Percentiles rank a stretch among this genome's conserved stretches.
These are phyloP conservation scores for Syngnathus floridae DNA, from an alignment of 2,113 vertebrate genomes.

Conservation along the genomic window DNA sequence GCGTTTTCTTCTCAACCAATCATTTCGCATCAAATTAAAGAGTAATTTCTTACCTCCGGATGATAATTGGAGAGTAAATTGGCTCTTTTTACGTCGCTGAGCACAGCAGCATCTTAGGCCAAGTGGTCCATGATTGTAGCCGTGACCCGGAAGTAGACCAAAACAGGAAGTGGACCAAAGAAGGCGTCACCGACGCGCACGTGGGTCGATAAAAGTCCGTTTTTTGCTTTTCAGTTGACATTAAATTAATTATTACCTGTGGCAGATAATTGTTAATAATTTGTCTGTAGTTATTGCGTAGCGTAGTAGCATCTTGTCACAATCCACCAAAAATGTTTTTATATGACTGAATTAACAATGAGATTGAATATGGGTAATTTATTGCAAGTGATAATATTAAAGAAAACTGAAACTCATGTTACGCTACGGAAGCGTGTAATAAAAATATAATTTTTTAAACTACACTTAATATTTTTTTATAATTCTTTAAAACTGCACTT, in stretches of 20 bases:
- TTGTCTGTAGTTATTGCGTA: too few species aligned
- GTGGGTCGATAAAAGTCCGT: background rate
- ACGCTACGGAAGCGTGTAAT: too few species aligned
- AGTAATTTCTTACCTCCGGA: background rate
- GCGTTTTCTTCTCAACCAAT: background rate
- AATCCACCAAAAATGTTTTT: too few species aligned
- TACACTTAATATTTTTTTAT: too few species aligned
- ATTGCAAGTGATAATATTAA: too few species aligned
- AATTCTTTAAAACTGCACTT: too few species aligned
- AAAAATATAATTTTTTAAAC: too few species aligned
- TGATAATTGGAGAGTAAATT: background rate
- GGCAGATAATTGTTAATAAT: background rate
- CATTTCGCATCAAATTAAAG: background rate
- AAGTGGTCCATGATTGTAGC: background rate
- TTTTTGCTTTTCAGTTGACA: background rate
- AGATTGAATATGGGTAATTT: too few species aligned
- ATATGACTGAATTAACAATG: too few species aligned
- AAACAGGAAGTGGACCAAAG: background rate
- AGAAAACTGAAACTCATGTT: too few species aligned
- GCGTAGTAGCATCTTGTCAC: too few species aligned
- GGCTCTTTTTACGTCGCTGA: background rate
- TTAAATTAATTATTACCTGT: background rate
- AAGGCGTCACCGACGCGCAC: too few species aligned
- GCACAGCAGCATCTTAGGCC: background rate
- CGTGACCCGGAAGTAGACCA: background rate